Conservation (phyloP, 2,113 vertebrate species). For the Elgaria multicarinata region DNA sequence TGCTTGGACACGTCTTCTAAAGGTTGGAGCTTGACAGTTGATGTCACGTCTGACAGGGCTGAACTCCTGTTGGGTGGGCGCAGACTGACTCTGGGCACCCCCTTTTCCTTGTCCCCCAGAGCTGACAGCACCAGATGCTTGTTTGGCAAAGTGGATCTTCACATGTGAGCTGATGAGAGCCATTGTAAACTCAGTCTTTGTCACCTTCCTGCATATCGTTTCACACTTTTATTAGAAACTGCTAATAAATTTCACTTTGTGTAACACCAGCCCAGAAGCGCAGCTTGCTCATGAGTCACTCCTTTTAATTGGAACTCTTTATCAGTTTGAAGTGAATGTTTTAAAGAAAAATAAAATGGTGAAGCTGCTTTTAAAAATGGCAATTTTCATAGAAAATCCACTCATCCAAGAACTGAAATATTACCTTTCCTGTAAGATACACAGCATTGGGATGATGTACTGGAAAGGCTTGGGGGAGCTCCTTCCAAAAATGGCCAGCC, state of each 20-base stretch:
- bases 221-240: slow-evolving; percentile 49
- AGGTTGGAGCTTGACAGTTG: background rate
- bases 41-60: background rate
- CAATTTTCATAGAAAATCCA: background rate
- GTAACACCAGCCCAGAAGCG: background rate
- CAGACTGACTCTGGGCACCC: background rate
- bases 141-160: background rate
- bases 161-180: background rate
- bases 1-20: background rate
- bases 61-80: background rate
- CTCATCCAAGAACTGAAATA: background rate
- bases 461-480: background rate
- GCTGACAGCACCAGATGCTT: background rate
- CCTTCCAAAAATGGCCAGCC: background rate
- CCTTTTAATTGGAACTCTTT: slow-evolving; percentile 21
- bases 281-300: background rate
- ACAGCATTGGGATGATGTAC: background rate
- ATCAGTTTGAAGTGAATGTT: background rate
- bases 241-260: slow-evolving; percentile 27
- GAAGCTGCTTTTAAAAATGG: background rate
- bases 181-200: slow-evolving; percentile 27
- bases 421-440: background rate
- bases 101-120: background rate
- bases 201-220: slow-evolving; percentile 42
- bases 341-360: slow-evolving; percentile 8